These are phyloP conservation scores for Thunnus maccoyii DNA, from an alignment of 2,113 vertebrate species.

Conservation along the genomic window DNA sequence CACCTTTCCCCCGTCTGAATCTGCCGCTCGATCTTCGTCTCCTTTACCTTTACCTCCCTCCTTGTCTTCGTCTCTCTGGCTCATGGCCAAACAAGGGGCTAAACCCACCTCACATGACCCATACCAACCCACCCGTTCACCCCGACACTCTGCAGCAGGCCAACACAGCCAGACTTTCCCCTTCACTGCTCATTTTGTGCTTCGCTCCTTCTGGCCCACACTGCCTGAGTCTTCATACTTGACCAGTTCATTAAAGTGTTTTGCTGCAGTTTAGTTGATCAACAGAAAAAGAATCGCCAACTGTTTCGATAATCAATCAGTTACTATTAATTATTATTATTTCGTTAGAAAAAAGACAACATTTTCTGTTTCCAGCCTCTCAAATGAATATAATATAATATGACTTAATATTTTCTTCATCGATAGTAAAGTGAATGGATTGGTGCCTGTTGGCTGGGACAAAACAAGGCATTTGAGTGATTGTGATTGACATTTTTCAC, in stretches of 20 bases:
- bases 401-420: too few species aligned
- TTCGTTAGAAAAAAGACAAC: too few species aligned
- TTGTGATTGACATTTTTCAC: too few species aligned
- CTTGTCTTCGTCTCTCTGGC: slow-evolving; percentile 4
- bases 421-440: too few species aligned
- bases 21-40: slow-evolving; percentile 3
- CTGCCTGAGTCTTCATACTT: not conserved
- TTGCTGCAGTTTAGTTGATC: too few species aligned
- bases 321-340: too few species aligned
- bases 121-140: not conserved
- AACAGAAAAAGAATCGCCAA: too few species aligned
- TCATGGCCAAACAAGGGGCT: slow-evolving; percentile 19
- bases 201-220: not conserved
- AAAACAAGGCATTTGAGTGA: too few species aligned
- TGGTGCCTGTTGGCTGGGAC: too few species aligned
- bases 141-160: slow-evolving; percentile 12
- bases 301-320: too few species aligned
- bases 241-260: not conserved
- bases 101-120: slow-evolving; percentile 59
- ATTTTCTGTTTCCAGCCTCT: too few species aligned
- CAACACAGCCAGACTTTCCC: slow-evolving; percentile 17
- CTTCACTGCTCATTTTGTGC: slow-evolving; percentile 18
- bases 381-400: too few species aligned
- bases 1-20: not conserved
- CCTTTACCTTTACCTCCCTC: slow-evolving; percentile 3